A percentile compares a stretch with the other conserved stretches of the same genome.
These are phyloP conservation scores for Chlorops oryzae DNA, from an alignment of 1,140 invertebrate species.

Conservation along the genomic window DNA sequence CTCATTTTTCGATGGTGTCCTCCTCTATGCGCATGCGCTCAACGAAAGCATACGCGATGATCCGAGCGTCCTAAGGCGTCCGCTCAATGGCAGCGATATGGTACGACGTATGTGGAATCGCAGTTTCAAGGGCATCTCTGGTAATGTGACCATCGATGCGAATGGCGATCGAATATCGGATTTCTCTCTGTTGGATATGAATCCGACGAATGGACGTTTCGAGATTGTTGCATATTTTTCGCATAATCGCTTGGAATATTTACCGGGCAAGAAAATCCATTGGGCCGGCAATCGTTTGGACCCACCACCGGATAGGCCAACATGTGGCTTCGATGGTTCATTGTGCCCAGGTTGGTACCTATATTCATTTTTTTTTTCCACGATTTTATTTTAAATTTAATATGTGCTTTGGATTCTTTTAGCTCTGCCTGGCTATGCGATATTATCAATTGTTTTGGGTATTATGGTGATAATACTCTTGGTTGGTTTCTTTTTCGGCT, in stretches of 20 bases:
- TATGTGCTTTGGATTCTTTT: constrained; percentile 45
- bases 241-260: constrained; percentile 56
- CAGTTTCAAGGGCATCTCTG: constrained; percentile 77
- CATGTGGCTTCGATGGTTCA: constrained; percentile 87
- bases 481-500: constrained; percentile 59
- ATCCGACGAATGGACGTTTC: constrained; percentile 73
- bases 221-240: constrained; percentile 54
- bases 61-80: constrained; percentile 53
- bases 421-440: constrained; percentile 80
- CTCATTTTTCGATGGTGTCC: constrained; percentile 91
- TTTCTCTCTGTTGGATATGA: constrained; percentile 85
- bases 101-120: constrained; percentile 84
- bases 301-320: constrained; percentile 76
- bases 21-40: constrained; percentile 85
- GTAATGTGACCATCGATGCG: constrained; percentile 81
- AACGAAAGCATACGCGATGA: constrained; percentile 74
- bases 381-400: background rate
- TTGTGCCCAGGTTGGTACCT: constrained; percentile 60
- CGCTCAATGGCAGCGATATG: constrained; percentile 58
- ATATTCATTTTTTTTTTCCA: background rate
- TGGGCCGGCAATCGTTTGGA: constrained; percentile 74
- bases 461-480: constrained; percentile 70
- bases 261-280: constrained; percentile 67
- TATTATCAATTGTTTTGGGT: constrained; percentile 77
- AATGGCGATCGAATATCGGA: constrained; percentile 88